A percentile compares a stretch with the other conserved stretches of the same genome.
Conservation (phyloP, 2,797 vertebrate genomes). For the Galagoides demidoff region DNA sequence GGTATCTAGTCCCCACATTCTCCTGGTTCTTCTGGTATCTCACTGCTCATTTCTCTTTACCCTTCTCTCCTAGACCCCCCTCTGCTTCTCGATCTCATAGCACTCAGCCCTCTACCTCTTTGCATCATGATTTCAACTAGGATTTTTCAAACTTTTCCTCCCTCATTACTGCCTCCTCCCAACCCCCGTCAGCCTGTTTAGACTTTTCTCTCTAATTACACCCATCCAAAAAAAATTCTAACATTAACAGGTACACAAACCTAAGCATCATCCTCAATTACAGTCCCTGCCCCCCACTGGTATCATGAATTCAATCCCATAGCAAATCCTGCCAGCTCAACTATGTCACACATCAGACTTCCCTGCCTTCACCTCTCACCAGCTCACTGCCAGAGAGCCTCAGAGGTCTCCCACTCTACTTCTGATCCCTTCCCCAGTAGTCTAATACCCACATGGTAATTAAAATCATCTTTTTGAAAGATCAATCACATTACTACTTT, state of each 20-base stretch:
- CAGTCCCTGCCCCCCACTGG: not conserved
- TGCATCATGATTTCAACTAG: not conserved
- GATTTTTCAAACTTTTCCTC: not conserved
- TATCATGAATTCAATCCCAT: not conserved
- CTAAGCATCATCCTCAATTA: not conserved
- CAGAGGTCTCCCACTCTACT: not conserved
- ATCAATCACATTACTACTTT: not conserved
- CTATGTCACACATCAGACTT: not conserved
- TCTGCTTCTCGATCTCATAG: not conserved
- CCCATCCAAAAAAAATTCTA: not conserved
- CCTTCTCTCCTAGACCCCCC: not conserved
- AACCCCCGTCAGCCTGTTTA: not conserved
- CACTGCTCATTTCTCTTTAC: not conserved
- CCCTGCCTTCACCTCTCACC: not conserved
- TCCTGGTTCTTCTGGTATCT: not conserved
- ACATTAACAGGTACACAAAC: not conserved
- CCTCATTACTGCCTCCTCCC: not conserved
- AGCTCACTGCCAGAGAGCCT: not conserved
- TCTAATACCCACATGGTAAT: not conserved
- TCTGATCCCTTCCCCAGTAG: not conserved
- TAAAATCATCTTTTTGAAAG: constrained; percentile 11
- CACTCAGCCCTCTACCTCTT: not conserved
- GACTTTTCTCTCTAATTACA: not conserved
- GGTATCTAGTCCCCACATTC: not conserved
- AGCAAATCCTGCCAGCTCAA: not conserved